These are phyloP conservation scores for Equus quagga DNA, from an alignment of 2,113 vertebrate genomes.

Conservation along the genomic window DNA sequence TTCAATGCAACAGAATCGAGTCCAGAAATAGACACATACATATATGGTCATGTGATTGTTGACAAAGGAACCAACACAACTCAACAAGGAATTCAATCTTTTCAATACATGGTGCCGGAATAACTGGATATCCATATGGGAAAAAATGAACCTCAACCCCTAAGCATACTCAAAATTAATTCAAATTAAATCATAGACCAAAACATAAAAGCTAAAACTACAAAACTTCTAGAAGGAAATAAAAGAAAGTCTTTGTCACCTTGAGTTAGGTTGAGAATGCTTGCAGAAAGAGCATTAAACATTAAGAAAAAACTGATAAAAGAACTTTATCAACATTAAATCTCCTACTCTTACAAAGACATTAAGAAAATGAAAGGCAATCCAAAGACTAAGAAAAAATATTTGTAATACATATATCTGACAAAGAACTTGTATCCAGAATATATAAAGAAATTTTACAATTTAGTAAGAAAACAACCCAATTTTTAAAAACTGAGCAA, in stretches of 20 bases:
- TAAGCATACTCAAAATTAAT: not conserved
- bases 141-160: not conserved
- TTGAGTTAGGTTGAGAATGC: not conserved
- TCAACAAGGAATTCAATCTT: slow-evolving; percentile 10
- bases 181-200: not conserved
- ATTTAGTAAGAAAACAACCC: not conserved
- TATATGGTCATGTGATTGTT: not conserved
- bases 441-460: not conserved
- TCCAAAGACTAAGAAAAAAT: not conserved
- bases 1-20: not conserved
- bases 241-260: not conserved
- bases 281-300: not conserved
- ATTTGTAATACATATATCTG: not conserved
- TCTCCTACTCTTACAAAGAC: not conserved
- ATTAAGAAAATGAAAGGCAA: not conserved
- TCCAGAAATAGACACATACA: not conserved
- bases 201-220: not conserved
- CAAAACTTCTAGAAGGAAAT: not conserved
- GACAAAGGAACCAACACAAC: not conserved
- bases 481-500: not conserved
- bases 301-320: not conserved
- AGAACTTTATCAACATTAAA: not conserved
- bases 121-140: not conserved
- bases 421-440: not conserved
- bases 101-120: not conserved